Percentiles rank a stretch among this genome's conserved stretches.
Evolutionary conservation across 2,797 vertebrate genomes (phyloP).

Genomic region (Peromyscus melanophrys): DNA sequence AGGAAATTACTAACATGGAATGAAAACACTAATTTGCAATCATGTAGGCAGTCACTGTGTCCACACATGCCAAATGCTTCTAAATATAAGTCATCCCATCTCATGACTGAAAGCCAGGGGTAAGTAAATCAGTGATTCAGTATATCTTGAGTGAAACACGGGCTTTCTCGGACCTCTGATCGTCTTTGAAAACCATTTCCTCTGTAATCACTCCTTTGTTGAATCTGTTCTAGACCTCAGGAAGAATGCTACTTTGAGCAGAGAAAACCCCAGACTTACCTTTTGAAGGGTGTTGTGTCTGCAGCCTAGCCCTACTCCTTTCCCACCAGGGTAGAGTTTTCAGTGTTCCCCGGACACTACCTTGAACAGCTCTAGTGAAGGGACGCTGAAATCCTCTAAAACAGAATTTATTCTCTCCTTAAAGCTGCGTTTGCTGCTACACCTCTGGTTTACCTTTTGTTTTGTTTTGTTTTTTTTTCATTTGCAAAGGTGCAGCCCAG

Average conservation of each 20-base stretch:
- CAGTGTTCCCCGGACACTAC: neutral
- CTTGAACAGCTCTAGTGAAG: neutral
- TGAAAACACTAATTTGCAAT: conserved; percentile 81
- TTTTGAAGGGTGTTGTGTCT: neutral
- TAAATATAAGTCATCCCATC: conserved; percentile 65
- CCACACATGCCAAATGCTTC: conserved; percentile 75
- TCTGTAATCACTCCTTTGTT: neutral
- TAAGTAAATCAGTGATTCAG: conserved; percentile 37
- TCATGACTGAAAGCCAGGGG: conserved; percentile 49
- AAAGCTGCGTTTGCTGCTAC: neutral
- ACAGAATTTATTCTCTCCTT: neutral
- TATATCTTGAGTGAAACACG: conserved; percentile 2
- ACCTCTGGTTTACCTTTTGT: neutral
- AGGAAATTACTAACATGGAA: conserved; percentile 80
- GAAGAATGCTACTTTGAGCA: neutral
- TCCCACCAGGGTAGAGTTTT: neutral
- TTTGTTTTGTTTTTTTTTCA: neutral
- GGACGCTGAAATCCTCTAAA: neutral
- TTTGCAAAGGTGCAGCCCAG: neutral
- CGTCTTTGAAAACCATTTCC: neutral
- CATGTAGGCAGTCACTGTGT: conserved; percentile 73
- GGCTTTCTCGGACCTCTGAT: neutral
- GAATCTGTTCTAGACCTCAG: neutral
- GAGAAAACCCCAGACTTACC: neutral
- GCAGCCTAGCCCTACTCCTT: neutral